A percentile compares a stretch with the other conserved stretches of the same genome.
phyloP scores from a whole-genome alignment of 1,140 invertebrate genomes.

The Caenorhabditis remanei region DNA sequence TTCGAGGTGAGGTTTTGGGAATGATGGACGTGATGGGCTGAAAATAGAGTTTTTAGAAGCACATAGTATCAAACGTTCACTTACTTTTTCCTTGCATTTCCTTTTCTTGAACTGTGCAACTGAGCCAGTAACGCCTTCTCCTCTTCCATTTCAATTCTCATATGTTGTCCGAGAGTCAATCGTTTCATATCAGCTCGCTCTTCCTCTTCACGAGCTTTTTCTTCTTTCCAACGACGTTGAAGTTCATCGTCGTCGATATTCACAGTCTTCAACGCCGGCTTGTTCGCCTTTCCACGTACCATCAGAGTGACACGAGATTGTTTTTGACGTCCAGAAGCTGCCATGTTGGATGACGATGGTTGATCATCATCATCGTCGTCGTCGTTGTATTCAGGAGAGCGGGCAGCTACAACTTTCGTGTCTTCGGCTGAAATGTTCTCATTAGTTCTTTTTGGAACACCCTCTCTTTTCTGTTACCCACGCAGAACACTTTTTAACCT shows the following conservation, averaged over 20 bases:
- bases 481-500: not conserved
- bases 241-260: constrained; percentile 35
- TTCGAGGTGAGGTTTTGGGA: constrained; percentile 51
- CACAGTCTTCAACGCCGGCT: constrained; percentile 53
- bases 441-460: not conserved
- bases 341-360: not conserved
- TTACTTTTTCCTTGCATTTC: not conserved
- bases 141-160: constrained; percentile 46
- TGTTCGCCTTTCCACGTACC: constrained; percentile 58
- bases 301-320: constrained; percentile 50
- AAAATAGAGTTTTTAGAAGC: not conserved
- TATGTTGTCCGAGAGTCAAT: constrained; percentile 54
- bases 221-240: constrained; percentile 46
- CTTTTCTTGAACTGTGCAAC: constrained; percentile 3
- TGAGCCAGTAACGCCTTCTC: constrained; percentile 36
- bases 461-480: not conserved
- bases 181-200: constrained; percentile 56
- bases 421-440: constrained; percentile 37
- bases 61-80: too few relatives aligned
- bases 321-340: constrained; percentile 20
- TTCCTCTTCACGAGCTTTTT: constrained; percentile 54
- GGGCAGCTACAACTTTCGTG: not conserved
- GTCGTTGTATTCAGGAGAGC: not conserved
- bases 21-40: not conserved
- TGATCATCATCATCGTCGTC: constrained; percentile 14